Conservation (phyloP, 2,797 vertebrate species). For the Heterohyrax brucei region DNA sequence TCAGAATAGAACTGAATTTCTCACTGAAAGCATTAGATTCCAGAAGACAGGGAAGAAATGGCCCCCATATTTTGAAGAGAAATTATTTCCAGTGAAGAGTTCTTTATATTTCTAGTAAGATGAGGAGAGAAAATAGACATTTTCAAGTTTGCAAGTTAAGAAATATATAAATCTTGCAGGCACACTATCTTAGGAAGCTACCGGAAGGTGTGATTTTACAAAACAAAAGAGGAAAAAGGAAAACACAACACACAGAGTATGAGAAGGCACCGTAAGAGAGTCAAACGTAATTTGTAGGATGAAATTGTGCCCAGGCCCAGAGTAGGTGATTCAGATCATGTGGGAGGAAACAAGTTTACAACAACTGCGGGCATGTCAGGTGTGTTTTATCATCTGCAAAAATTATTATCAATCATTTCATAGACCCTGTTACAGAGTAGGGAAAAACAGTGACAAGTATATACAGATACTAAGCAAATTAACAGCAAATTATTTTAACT, state of each 20-base stretch:
- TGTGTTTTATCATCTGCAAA: not conserved
- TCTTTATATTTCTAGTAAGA: not conserved
- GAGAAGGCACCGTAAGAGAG: not conserved
- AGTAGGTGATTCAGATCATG: too few relatives aligned
- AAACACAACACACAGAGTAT: not conserved
- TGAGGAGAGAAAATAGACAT: not conserved
- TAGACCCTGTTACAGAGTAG: not conserved
- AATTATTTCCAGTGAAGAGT: conserved; percentile 12
- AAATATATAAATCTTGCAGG: not conserved
- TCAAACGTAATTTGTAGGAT: not conserved
- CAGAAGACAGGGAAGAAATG: not conserved
- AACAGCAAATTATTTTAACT: not conserved
- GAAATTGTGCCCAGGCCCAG: not conserved
- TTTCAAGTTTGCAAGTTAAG: not conserved
- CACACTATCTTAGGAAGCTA: not conserved
- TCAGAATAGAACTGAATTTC: not conserved
- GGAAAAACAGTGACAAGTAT: not conserved
- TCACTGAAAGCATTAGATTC: not conserved
- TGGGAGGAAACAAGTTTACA: not conserved
- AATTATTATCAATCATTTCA: not conserved
- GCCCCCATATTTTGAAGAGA: conserved; percentile 38
- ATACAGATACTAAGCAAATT: not conserved
- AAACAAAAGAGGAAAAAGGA: conserved; percentile 16
- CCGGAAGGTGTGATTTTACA: not conserved
- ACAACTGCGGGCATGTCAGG: not conserved